Conservation (phyloP, 2,797 vertebrate genomes). For the Rhabdomys pumilio region DNA sequence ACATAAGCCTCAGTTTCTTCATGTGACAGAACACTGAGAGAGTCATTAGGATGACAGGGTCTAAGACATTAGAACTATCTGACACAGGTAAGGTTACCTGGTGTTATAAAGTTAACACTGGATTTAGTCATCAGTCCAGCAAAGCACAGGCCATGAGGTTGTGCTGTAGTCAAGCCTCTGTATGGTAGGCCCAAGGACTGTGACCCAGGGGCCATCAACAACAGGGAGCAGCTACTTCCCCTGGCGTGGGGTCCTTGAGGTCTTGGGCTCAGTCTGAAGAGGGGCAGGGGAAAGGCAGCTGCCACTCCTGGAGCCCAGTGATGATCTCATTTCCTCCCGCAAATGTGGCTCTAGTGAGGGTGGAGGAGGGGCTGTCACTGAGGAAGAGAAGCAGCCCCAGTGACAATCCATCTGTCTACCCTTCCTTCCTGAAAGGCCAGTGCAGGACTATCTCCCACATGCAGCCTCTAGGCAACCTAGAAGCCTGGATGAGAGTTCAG, state of each 20-base stretch:
- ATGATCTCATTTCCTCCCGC: conserved; percentile 33
- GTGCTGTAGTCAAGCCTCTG: background rate
- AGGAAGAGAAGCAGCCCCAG: background rate
- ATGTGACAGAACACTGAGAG: background rate
- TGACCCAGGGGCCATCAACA: background rate
- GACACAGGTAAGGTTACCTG: background rate
- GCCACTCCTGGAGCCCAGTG: background rate
- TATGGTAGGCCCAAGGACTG: background rate
- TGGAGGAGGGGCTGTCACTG: background rate
- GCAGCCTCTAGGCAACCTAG: background rate
- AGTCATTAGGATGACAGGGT: background rate
- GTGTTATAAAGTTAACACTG: background rate
- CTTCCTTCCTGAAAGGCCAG: background rate
- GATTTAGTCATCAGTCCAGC: background rate
- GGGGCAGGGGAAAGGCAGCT: background rate
- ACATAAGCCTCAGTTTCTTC: background rate
- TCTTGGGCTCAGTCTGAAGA: background rate
- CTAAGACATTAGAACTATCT: background rate
- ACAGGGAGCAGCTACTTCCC: background rate
- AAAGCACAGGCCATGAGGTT: background rate
- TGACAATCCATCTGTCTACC: background rate
- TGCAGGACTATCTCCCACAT: background rate
- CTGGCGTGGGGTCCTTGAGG: background rate
- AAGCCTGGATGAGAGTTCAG: background rate
- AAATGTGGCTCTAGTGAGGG: background rate